phyloP scores from a whole-genome alignment of 2,888 invertebrate genomes.

The Mesorhabditis sp. region DNA sequence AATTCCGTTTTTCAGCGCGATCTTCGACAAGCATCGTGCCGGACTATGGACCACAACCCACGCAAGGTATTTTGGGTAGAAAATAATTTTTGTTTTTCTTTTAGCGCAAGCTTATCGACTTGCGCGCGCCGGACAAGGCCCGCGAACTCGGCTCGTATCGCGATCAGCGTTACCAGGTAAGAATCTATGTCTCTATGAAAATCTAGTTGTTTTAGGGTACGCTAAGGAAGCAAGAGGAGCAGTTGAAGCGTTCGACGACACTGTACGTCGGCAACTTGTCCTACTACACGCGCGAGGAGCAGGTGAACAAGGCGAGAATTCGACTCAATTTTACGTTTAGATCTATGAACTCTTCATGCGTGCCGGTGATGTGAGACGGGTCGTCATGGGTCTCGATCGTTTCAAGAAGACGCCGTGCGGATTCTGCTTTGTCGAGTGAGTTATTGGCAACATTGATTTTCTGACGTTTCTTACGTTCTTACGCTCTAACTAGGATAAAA shows the following conservation, averaged over 20 bases:
- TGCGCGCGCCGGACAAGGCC: conserved; percentile 25
- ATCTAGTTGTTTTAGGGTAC: conserved; percentile 37
- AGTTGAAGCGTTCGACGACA: conserved; percentile 74
- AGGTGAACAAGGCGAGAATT: conserved; percentile 17
- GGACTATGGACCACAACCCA: neutral
- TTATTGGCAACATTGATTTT: conserved; percentile 17
- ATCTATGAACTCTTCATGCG: conserved; percentile 91
- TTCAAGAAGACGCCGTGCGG: conserved; percentile 98
- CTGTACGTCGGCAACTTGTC: conserved; percentile 95
- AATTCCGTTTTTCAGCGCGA: no score
- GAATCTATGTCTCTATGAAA: conserved; percentile 10
- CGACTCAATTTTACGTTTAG: conserved; percentile 12
- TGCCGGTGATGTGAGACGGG: conserved; percentile 85
- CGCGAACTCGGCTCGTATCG: conserved; percentile 48
- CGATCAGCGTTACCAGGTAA: conserved; percentile 52
- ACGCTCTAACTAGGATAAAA: neutral
- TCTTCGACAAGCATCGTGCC: no score
- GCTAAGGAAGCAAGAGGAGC: conserved; percentile 66
- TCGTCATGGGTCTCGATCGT: conserved; percentile 96
- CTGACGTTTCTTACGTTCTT: conserved; percentile 9
- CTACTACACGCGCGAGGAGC: conserved; percentile 94
- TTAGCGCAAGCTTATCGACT: conserved; percentile 33
- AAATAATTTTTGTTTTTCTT: conserved; percentile 4
- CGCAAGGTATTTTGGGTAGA: neutral
- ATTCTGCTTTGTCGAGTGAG: conserved; percentile 93